These are phyloP conservation scores for Hyppa rectilinea DNA, from an alignment of 2,888 invertebrate species.

Conservation along the genomic window DNA sequence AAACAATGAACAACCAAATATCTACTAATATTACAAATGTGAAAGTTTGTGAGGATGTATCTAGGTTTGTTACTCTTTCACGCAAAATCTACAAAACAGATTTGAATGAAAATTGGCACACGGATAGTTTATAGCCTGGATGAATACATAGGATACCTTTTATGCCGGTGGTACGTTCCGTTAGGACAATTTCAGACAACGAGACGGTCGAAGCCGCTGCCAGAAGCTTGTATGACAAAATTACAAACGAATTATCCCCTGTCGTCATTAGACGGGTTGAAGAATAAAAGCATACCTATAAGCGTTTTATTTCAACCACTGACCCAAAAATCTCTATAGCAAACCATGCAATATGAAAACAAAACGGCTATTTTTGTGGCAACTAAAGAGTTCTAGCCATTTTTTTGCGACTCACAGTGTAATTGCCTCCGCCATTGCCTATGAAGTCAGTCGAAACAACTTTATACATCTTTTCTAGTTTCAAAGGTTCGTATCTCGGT, in stretches of 20 bases:
- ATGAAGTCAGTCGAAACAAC: conserved; percentile 91
- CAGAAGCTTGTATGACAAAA: no score
- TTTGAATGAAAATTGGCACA: no score
- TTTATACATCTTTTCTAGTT: conserved; percentile 90
- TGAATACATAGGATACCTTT: no score
- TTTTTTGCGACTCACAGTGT: conserved; percentile 80
- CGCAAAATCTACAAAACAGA: no score
- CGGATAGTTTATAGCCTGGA: no score
- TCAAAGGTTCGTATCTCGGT: conserved; percentile 91
- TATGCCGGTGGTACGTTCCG: no score
- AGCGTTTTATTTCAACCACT: not conserved
- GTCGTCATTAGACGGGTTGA: not conserved
- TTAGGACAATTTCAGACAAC: no score
- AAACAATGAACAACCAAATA: not conserved
- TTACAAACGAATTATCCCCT: not conserved
- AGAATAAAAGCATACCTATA: not conserved
- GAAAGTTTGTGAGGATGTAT: no score
- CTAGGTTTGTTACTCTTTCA: no score
- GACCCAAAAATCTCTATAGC: not conserved
- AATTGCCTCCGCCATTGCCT: conserved; percentile 93
- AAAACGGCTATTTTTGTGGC: not conserved
- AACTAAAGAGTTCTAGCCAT: not conserved
- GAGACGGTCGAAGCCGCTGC: no score
- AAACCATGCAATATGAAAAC: not conserved
- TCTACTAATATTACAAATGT: no score